phyloP scores from a whole-genome alignment of 2,113 vertebrate genomes.

The Anarhynchus alexandrinus region DNA sequence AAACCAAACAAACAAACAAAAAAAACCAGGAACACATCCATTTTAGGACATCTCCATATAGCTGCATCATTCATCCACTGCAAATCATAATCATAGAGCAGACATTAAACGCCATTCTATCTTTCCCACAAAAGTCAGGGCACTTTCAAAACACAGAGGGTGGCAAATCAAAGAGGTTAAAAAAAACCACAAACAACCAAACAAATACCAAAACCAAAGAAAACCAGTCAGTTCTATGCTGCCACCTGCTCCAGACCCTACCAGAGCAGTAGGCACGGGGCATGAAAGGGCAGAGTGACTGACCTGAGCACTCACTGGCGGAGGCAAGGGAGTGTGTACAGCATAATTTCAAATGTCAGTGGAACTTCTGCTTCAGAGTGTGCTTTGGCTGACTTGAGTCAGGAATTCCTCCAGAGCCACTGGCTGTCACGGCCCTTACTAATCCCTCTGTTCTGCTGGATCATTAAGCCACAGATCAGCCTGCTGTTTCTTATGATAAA shows the following conservation, averaged over 20 bases:
- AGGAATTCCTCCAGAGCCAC: background rate
- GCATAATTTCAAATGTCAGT: background rate
- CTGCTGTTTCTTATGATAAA: background rate
- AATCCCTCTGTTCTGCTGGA: background rate
- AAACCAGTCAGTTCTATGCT: background rate
- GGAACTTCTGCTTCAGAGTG: background rate
- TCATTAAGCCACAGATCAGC: background rate
- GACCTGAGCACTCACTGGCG: background rate
- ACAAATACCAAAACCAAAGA: too few species aligned
- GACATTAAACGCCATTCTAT: background rate
- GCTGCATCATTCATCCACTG: background rate
- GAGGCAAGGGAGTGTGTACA: fast-evolving
- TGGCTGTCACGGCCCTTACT: background rate
- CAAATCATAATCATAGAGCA: background rate
- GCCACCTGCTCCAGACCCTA: background rate
- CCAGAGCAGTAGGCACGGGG: background rate
- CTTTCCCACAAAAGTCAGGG: background rate
- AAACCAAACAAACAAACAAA: background rate
- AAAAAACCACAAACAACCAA: background rate
- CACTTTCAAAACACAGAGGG: background rate
- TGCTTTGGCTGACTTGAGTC: background rate
- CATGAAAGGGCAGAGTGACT: background rate
- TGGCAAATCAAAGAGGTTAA: background rate
- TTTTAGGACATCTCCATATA: background rate
- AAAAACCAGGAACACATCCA: background rate